Evolutionary conservation across 2,888 invertebrate species (phyloP).

Genomic region (Nesidiocoris tenuis): DNA sequence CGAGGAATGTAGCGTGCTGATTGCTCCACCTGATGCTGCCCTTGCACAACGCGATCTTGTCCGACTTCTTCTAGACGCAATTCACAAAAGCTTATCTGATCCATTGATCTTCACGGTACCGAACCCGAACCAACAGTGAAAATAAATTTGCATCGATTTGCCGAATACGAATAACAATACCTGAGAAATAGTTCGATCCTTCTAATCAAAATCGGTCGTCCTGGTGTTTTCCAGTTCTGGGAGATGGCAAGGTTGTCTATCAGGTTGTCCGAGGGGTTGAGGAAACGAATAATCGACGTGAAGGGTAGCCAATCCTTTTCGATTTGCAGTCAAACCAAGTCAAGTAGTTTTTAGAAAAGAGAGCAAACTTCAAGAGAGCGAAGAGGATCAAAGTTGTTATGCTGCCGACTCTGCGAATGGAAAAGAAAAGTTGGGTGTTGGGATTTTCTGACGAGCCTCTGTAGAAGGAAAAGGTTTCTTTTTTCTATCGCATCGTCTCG

Average conservation of each 20-base stretch:
- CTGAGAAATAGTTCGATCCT: too few relatives aligned
- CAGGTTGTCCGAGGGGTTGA: not conserved
- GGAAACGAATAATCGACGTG: not conserved
- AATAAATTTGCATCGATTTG: too few relatives aligned
- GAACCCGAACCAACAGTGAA: too few relatives aligned
- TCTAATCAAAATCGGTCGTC: too few relatives aligned
- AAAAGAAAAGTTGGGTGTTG: slow-evolving; percentile 29
- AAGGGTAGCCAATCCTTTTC: slow-evolving; percentile 14
- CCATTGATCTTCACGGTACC: too few relatives aligned
- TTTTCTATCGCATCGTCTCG: slow-evolving; percentile 8
- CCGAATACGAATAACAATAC: too few relatives aligned
- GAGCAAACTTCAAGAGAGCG: slow-evolving; percentile 10
- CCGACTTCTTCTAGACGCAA: too few relatives aligned
- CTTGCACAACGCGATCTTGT: too few relatives aligned
- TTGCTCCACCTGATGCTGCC: too few relatives aligned
- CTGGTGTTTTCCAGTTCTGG: too few relatives aligned
- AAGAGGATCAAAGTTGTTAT: slow-evolving; percentile 30
- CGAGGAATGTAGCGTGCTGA: too few relatives aligned
- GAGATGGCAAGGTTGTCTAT: not conserved
- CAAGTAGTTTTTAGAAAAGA: slow-evolving; percentile 25
- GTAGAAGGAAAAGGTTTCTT: slow-evolving; percentile 9
- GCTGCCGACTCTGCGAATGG: slow-evolving; percentile 2
- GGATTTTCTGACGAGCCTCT: slow-evolving; percentile 10
- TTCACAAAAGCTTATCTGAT: too few relatives aligned
- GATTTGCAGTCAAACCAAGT: slow-evolving; percentile 33